Evolutionary conservation across 35 echinoderm and acorn worm genomes (phyloP).

Genomic region (Lytechinus variegatus): DNA sequence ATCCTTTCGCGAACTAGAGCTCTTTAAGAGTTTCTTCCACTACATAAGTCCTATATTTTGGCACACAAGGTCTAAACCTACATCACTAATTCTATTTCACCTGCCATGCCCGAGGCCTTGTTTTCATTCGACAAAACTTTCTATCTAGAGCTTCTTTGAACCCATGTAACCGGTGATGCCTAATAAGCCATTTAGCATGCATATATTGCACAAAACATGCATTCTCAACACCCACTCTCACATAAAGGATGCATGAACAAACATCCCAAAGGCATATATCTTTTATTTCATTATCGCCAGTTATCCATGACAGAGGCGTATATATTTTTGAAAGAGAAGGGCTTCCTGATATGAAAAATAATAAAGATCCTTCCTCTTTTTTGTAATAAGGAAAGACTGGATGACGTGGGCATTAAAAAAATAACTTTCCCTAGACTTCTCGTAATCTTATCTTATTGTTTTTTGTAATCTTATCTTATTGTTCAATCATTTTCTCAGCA

Average conservation of each 20-base stretch:
- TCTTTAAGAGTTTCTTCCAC: not conserved
- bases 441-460: too few relatives aligned
- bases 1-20: too few relatives aligned
- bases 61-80: not conserved
- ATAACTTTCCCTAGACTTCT: too few relatives aligned
- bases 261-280: not conserved
- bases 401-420: too few relatives aligned
- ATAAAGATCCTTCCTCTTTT: too few relatives aligned
- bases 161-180: not conserved
- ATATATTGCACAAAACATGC: not conserved
- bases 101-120: not conserved
- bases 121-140: not conserved
- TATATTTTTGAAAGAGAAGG: not conserved
- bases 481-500: too few relatives aligned
- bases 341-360: too few relatives aligned
- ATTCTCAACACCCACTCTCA: not conserved
- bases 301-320: not conserved
- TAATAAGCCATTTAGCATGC: not conserved
- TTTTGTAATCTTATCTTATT: too few relatives aligned
- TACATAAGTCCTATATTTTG: not conserved
- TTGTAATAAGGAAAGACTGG: too few relatives aligned
- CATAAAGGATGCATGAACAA: not conserved
- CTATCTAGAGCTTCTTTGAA: not conserved
- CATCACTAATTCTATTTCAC: not conserved
- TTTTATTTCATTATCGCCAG: not conserved